Conservation (phyloP, 2,797 vertebrate genomes). For the Acrossocheilus fasciatus region DNA sequence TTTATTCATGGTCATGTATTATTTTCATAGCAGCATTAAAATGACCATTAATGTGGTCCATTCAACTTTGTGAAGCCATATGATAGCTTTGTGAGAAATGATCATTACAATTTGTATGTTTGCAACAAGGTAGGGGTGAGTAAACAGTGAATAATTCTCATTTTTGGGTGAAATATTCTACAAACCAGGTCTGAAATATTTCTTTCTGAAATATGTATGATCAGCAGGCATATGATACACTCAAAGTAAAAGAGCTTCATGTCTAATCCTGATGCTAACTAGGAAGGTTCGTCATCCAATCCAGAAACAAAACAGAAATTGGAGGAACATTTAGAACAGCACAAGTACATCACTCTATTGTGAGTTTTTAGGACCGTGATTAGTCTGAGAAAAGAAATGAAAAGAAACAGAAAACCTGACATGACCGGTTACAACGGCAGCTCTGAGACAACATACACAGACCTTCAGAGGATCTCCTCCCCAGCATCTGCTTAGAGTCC, state of each 20-base stretch:
- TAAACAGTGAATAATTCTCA: no score
- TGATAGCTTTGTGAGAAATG: background rate
- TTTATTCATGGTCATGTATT: background rate
- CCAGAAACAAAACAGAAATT: background rate
- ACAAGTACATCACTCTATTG: background rate
- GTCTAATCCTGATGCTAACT: background rate
- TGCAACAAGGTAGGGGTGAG: background rate
- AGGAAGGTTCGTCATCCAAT: background rate
- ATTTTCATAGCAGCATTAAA: background rate
- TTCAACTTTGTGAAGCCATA: background rate
- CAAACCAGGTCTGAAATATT: background rate
- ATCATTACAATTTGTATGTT: rapidly evolving
- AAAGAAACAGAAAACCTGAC: background rate
- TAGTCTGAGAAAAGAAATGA: background rate
- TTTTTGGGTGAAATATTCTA: background rate
- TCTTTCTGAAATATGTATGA: conserved; percentile 14
- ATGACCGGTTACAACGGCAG: background rate
- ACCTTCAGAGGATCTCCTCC: conserved; percentile 1
- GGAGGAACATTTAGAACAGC: background rate
- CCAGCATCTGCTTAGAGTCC: background rate
- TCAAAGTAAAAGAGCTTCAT: conserved; percentile 11
- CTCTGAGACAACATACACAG: background rate
- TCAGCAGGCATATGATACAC: background rate
- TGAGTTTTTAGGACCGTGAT: background rate
- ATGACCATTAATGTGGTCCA: background rate